These are phyloP conservation scores for Scaptodrosophila lebanonensis DNA, from an alignment of 1,140 invertebrate genomes.

Conservation along the genomic window DNA sequence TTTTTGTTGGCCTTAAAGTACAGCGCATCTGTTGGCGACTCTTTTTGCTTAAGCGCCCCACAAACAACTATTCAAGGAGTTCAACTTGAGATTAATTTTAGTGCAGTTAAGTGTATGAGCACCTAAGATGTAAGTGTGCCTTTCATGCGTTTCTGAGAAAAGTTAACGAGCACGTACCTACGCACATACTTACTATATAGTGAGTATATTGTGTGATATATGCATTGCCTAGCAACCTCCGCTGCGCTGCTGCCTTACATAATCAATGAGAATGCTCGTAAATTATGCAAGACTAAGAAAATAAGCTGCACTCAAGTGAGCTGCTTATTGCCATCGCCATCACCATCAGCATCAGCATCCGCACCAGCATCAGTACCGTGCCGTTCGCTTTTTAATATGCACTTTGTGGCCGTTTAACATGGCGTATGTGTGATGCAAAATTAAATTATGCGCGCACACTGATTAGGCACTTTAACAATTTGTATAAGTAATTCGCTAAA, in stretches of 20 bases:
- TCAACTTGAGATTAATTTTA: conserved; percentile 68
- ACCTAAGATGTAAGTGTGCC: conserved; percentile 10
- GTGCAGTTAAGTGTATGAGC: conserved; percentile 16
- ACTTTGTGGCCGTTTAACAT: conserved; percentile 10
- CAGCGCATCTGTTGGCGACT: too few species aligned
- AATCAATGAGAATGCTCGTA: conserved; percentile 69
- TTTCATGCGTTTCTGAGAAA: conserved; percentile 44
- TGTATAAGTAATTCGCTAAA: not conserved
- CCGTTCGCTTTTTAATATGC: not conserved
- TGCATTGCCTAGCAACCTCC: conserved; percentile 27
- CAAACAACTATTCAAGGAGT: conserved; percentile 50
- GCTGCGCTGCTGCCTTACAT: conserved; percentile 41
- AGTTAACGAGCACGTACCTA: too few species aligned
- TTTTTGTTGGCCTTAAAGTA: too few species aligned
- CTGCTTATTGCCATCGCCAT: conserved; percentile 22
- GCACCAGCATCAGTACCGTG: not conserved
- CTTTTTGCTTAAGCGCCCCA: too few species aligned
- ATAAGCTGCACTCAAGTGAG: conserved; percentile 69
- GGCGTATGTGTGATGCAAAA: conserved; percentile 33
- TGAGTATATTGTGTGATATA: conserved; percentile 21
- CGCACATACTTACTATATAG: too few species aligned
- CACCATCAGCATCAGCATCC: not conserved
- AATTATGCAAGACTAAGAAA: conserved; percentile 72
- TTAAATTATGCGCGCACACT: conserved; percentile 21
- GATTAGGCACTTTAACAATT: not conserved